These are phyloP conservation scores for Allophyes oxyacanthae DNA, from an alignment of 2,888 invertebrate genomes.

Conservation along the genomic window DNA sequence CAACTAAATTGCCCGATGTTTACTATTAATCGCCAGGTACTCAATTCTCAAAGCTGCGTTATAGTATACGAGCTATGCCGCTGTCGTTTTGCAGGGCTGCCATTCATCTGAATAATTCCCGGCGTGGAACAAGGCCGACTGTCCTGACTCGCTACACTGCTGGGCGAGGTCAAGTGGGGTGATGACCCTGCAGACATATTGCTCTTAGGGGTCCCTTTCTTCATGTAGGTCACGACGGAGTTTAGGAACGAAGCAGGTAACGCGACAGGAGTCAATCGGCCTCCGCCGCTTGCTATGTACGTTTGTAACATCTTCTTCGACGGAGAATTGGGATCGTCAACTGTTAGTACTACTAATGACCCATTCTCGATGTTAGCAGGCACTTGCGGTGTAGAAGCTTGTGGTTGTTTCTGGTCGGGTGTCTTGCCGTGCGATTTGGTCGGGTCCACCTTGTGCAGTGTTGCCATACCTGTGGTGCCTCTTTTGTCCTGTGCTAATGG, in stretches of 20 bases:
- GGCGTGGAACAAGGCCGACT: slow-evolving; percentile 64
- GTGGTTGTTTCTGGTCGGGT: slow-evolving; percentile 36
- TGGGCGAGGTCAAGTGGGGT: slow-evolving; percentile 78
- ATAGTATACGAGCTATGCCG: slow-evolving; percentile 78
- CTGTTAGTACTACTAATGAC: slow-evolving; percentile 81
- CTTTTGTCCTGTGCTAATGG: slow-evolving; percentile 24
- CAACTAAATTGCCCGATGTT: too few relatives aligned
- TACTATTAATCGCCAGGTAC: not conserved
- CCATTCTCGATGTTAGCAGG: slow-evolving; percentile 79
- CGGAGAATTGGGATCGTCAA: slow-evolving; percentile 80
- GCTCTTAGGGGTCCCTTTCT: slow-evolving; percentile 73
- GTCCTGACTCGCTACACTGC: slow-evolving; percentile 73
- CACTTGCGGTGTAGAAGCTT: slow-evolving; percentile 57
- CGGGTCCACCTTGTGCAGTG: slow-evolving; percentile 47
- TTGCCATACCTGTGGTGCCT: slow-evolving; percentile 38
- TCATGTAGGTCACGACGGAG: slow-evolving; percentile 82
- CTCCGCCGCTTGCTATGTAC: slow-evolving; percentile 77
- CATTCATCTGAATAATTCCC: slow-evolving; percentile 64
- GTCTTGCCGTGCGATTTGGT: slow-evolving; percentile 40
- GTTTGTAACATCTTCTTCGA: slow-evolving; percentile 84
- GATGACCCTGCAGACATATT: slow-evolving; percentile 78
- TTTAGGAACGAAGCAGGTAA: slow-evolving; percentile 75
- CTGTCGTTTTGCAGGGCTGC: slow-evolving; percentile 71
- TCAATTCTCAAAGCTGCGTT: slow-evolving; percentile 73
- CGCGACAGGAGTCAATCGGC: slow-evolving; percentile 75